Conservation (phyloP, 2,888 invertebrate genomes). For the Dyspetes luteomarginatus region DNA sequence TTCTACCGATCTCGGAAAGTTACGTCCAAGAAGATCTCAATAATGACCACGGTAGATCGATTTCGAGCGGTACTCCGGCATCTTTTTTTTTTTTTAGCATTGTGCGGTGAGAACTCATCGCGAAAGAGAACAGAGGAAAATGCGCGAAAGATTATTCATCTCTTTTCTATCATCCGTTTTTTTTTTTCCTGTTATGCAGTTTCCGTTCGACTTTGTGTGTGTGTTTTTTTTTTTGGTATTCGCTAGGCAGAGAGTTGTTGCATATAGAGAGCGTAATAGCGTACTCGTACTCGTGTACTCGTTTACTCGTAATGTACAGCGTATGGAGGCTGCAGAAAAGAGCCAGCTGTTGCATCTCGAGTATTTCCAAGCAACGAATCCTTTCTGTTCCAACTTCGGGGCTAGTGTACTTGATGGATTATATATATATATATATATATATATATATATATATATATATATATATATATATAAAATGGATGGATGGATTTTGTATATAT, state of each 20-base stretch:
- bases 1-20: not conserved
- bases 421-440: slow-evolving; percentile 2
- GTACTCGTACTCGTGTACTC: too few relatives aligned
- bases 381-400: slow-evolving; percentile 45
- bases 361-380: slow-evolving; percentile 11
- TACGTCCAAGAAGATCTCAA: not conserved
- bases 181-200: not conserved
- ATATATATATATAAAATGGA: not conserved
- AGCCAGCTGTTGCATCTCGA: slow-evolving; percentile 42
- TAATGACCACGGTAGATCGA: slow-evolving; percentile 9
- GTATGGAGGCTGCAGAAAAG: not conserved
- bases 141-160: slow-evolving; percentile 24
- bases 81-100: too few relatives aligned
- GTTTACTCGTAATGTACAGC: slow-evolving; percentile 10
- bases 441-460: slow-evolving; percentile 7
- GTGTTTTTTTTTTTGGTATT: too few relatives aligned
- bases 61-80: slow-evolving; percentile 22
- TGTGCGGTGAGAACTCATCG: not conserved
- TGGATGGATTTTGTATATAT: slow-evolving; percentile 22
- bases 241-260: not conserved
- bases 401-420: slow-evolving; percentile 41
- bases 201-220: too few relatives aligned
- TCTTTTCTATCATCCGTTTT: not conserved
- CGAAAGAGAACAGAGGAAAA: not conserved
- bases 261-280: slow-evolving; percentile 2